phyloP scores from a whole-genome alignment of 2,888 invertebrate species.

The Macaria liturata region DNA sequence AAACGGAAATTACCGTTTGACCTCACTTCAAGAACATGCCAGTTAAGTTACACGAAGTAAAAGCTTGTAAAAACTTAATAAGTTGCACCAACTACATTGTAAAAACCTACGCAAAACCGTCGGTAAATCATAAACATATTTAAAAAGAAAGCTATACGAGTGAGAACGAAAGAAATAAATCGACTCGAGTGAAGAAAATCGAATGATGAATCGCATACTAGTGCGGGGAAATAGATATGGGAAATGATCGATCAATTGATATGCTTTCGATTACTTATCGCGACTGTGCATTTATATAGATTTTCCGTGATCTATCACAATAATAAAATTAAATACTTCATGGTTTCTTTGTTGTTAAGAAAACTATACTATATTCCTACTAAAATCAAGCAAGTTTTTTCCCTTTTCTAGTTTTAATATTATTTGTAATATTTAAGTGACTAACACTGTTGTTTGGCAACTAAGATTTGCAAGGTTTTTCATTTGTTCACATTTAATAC shows the following conservation, averaged over 20 bases:
- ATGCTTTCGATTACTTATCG: neutral
- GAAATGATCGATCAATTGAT: constrained; percentile 2
- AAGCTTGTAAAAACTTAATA: constrained; percentile 4
- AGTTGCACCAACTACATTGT: constrained; percentile 7
- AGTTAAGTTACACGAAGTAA: constrained; percentile 7
- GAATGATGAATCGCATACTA: constrained; percentile 18
- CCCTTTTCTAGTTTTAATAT: too few relatives aligned
- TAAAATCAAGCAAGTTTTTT: too few relatives aligned
- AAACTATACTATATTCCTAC: too few relatives aligned
- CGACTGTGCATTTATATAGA: too few relatives aligned
- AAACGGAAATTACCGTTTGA: constrained; percentile 3
- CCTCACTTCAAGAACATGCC: constrained; percentile 1
- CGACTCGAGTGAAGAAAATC: constrained; percentile 24
- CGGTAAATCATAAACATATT: constrained; percentile 29
- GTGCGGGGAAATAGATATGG: constrained; percentile 3
- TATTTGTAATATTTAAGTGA: too few relatives aligned
- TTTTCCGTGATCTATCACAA: too few relatives aligned
- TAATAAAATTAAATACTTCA: too few relatives aligned
- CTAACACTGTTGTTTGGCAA: too few relatives aligned
- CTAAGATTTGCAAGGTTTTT: too few relatives aligned
- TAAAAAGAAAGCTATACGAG: constrained; percentile 47
- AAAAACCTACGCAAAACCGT: constrained; percentile 26
- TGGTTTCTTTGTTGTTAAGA: too few relatives aligned
- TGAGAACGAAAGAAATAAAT: constrained; percentile 50
- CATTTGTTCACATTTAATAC: too few relatives aligned